Evolutionary conservation across 92 coral and sea anemone genomes (phyloP), one percentile per base, ranked within the genome.

Genomic region (Heliopora coerulea): DNA sequence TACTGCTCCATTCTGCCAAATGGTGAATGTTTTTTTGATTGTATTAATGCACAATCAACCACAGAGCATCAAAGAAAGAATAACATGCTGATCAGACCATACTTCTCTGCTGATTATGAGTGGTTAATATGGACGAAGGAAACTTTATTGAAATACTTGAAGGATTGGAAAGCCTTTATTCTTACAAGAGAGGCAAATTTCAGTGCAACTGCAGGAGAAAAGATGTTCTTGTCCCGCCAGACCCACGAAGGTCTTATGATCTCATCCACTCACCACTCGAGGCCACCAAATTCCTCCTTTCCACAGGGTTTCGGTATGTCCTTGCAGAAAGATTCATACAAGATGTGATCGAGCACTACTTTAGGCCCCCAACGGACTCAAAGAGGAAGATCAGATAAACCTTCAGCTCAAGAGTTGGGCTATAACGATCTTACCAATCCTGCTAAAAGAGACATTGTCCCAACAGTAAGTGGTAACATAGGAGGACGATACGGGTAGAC

Each of bases 361-460:
- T 60, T 60, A 40, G 66, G 35, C n/a, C 66, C 25, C 35, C 66
- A 60, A 60, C 1, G 66, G 31, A 31, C 66, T 29, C 39, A 60
- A 21, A n/a, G 66, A 27, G 42, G 66, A 60, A 27, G 41, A 27
- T 60, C 66, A 2, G 66, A 60, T 31, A 60, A 60, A 35, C 42
- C 40, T 4, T 6, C 66, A 1, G 66, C 66, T 11, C 8, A 27
- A 27, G 39, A 60, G 41, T 60, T 60, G 25, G 66, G 66, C 66
- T 63, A 34, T 35, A 63, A 67, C 44, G 74, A 67, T 19, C 39
- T 67, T 18, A 67, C 74, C n/a, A 67, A 41, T 67, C 57, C 74
- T 33, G 70, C 35, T 48, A 14, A 63, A 14, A 63, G 70, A 28
- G 70, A 32, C 28, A 60, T 60, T 27, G 66, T 15, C 1, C 66